phyloP scores from a whole-genome alignment of 2,113 vertebrate species.

The Poecile atricapillus region DNA sequence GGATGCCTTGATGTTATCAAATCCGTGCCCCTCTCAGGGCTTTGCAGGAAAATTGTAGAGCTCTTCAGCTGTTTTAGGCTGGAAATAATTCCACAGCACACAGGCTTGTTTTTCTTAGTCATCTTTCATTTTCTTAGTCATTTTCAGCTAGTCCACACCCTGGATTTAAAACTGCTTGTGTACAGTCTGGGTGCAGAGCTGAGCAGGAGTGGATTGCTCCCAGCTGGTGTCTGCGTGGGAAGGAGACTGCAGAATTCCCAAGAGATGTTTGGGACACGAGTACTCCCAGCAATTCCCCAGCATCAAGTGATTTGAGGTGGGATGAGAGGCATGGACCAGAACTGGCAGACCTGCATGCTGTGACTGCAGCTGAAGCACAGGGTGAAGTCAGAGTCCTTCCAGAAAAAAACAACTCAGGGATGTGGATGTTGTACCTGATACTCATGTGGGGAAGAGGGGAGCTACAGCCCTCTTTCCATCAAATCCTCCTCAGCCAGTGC shows the following conservation, averaged over 20 bases:
- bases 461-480: not conserved
- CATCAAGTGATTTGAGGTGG: no score
- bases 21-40: not conserved
- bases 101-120: slow-evolving; percentile 32
- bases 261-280: not conserved
- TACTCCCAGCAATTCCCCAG: not conserved
- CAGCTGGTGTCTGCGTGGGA: not conserved
- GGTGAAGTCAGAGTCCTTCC: not conserved
- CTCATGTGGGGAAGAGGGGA: not conserved
- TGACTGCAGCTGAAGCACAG: not conserved
- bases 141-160: not conserved
- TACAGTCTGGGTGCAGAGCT: not conserved
- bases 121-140: slow-evolving; percentile 33
- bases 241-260: not conserved
- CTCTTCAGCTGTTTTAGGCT: not conserved
- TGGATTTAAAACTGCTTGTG: not conserved
- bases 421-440: not conserved
- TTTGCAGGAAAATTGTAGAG: not conserved
- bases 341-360: not conserved
- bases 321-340: not conserved
- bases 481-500: not conserved
- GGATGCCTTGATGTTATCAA: not conserved
- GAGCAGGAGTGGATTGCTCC: not conserved
- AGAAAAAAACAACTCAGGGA: not conserved
- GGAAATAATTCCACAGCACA: not conserved